phyloP scores from a whole-genome alignment of 30 jellyfish, hydroid and myxozoan species.

The Euphysa ruthae region DNA sequence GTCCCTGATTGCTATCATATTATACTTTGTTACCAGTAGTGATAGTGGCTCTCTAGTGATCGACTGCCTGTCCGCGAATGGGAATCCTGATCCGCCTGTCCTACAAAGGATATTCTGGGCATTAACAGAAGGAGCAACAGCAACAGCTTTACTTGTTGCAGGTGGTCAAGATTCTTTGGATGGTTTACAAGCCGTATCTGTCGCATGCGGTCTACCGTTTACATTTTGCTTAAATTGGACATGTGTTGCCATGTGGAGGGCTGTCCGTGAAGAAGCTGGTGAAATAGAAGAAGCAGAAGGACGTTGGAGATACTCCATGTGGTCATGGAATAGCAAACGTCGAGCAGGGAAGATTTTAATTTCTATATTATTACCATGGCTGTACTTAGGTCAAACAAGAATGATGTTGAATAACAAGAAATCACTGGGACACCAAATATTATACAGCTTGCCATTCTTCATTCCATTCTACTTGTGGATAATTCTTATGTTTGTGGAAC shows the following conservation, averaged over 20 bases:
- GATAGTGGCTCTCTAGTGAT: conserved; percentile 90
- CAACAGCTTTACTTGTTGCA: conserved; percentile 73
- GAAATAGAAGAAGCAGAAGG: conserved; percentile 43
- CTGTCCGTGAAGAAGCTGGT: conserved; percentile 73
- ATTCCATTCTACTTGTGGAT: conserved; percentile 65
- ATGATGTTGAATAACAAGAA: conserved; percentile 34
- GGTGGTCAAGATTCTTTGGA: conserved; percentile 64
- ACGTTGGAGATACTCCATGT: conserved; percentile 44
- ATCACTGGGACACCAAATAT: neutral
- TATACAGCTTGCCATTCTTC: conserved; percentile 37
- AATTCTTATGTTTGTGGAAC: conserved; percentile 52
- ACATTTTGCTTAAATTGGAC: conserved; percentile 69
- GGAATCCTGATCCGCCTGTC: conserved; percentile 88
- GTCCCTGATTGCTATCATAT: conserved; percentile 69
- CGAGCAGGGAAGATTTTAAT: conserved; percentile 17
- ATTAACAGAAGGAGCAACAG: conserved; percentile 90
- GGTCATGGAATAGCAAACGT: conserved; percentile 20
- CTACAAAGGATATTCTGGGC: conserved; percentile 92
- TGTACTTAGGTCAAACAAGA: conserved; percentile 53
- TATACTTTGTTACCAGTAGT: conserved; percentile 77
- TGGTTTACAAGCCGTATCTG: conserved; percentile 81
- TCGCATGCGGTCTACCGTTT: conserved; percentile 73
- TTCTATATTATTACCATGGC: conserved; percentile 77
- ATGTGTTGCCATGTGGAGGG: conserved; percentile 94
- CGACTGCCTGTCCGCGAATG: conserved; percentile 85